These are phyloP conservation scores for Brachypodius melanocephalos DNA, from an alignment of 2,113 vertebrate species.

Conservation along the genomic window DNA sequence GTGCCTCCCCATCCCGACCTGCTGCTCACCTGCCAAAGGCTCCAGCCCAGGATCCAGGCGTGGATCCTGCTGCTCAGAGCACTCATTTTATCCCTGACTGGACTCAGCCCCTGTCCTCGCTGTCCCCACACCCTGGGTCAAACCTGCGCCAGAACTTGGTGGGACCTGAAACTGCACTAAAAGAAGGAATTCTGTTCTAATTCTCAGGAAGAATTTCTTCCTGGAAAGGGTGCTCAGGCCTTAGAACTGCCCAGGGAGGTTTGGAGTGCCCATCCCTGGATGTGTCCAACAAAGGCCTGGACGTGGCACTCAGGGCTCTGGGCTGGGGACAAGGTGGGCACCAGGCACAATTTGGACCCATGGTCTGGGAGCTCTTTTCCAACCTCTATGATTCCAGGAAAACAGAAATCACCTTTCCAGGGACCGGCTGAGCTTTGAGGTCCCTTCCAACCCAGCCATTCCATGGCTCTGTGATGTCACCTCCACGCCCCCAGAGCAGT, in stretches of 20 bases:
- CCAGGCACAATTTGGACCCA: rapidly evolving
- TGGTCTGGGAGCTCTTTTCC: not conserved
- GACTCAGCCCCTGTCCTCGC: not conserved
- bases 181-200: not conserved
- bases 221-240: not conserved
- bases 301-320: not conserved
- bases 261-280: not conserved
- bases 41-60: rapidly evolving
- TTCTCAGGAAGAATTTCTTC: not conserved
- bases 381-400: not conserved
- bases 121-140: not conserved
- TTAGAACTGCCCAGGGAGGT: not conserved
- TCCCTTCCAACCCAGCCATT: not conserved
- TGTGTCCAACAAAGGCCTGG: not conserved
- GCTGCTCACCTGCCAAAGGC: not conserved
- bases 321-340: not conserved
- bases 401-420: not conserved
- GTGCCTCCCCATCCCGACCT: not conserved
- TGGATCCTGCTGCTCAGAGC: not conserved
- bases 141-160: not conserved
- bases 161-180: not conserved
- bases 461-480: not conserved
- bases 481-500: not conserved
- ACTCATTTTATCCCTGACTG: not conserved
- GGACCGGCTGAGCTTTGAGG: not conserved